Conservation (phyloP, 2,888 invertebrate genomes). For the Phania funesta region DNA sequence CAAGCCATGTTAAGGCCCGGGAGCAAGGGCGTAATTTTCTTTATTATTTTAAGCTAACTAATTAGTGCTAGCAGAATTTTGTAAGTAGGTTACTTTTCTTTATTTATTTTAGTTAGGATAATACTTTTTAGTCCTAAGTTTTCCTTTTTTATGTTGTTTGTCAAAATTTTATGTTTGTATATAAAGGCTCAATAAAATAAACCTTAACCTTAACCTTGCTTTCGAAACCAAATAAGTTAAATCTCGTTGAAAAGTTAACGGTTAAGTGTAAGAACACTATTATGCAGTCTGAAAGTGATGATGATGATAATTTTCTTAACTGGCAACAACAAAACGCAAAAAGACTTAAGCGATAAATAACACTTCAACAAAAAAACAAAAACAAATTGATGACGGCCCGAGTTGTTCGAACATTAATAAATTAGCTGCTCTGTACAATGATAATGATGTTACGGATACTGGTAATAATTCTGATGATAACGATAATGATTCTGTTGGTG, state of each 20-base stretch:
- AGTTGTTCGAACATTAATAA: conserved; percentile 6
- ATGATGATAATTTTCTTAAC: not conserved
- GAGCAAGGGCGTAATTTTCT: too few relatives aligned
- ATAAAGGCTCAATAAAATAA: too few relatives aligned
- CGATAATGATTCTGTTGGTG: not conserved
- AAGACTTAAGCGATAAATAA: not conserved
- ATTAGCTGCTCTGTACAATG: not conserved
- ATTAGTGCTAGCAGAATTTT: too few relatives aligned
- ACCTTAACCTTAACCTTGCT: too few relatives aligned
- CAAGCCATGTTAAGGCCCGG: too few relatives aligned
- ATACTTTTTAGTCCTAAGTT: too few relatives aligned
- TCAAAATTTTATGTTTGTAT: too few relatives aligned
- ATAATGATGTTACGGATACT: conserved; percentile 1
- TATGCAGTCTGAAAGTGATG: conserved; percentile 7
- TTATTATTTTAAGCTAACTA: too few relatives aligned
- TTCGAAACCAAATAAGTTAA: not conserved
- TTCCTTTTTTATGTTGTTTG: too few relatives aligned
- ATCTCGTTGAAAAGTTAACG: conserved; percentile 1
- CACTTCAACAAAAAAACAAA: not conserved
- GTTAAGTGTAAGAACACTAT: not conserved
- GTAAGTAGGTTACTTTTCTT: too few relatives aligned
- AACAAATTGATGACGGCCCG: conserved; percentile 1
- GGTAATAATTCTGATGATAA: conserved; percentile 3
- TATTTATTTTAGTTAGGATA: too few relatives aligned
- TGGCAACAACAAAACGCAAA: conserved; percentile 24